Base-by-base conservation (phyloP, 1,140 invertebrate species). In the Maniola jurtina region DNA sequence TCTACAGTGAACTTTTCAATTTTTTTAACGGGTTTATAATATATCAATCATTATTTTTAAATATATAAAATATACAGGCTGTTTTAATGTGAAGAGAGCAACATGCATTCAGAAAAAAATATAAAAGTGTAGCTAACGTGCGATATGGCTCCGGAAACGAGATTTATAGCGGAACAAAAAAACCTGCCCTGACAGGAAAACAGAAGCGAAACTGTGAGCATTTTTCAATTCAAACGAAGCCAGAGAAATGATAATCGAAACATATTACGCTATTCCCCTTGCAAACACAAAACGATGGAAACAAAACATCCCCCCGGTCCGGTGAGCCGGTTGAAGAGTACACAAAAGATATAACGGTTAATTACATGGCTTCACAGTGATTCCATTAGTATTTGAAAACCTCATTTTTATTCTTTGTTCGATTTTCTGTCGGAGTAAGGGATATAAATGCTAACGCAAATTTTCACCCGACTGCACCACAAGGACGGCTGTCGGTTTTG, bases 171-270 rank as follows among this genome's bases (percentile, higher is more conserved):
- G 61, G 54, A 56, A 70, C 62, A 68, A 75, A 69, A 66, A 64
- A 63, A 35, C 47, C 55, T 68, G 63, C 64, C 67, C 60, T 64
- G 61, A 61, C 70, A 69, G 61, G 61, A 64, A 73, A 70, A 68
- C 55, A 60, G 66, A 42, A 57, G 50, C 57, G 72, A 64, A 62
- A 61, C 67, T 45, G 69, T 62, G 70, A 71, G 69, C 76, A 79
- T 84, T 81, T 83, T 82, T 81, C 80, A 86, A 80, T 81, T 76
- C 68, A 75, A 75, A 71, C 68, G 76, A 70, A 80, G 69, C 75
- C 74, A 68, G 67, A 73, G 72, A 75, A 75, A 77, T 71, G 71
- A 75, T 81, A 86, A 86, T 84, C 76, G 75, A 83, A 84, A 85
- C 77, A 83, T 83, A 81, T 82, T 84, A 82, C 76, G 66, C 73